Evolutionary conservation across 2,113 vertebrate species (phyloP).

Genomic region (Ptilonorhynchus violaceus): DNA sequence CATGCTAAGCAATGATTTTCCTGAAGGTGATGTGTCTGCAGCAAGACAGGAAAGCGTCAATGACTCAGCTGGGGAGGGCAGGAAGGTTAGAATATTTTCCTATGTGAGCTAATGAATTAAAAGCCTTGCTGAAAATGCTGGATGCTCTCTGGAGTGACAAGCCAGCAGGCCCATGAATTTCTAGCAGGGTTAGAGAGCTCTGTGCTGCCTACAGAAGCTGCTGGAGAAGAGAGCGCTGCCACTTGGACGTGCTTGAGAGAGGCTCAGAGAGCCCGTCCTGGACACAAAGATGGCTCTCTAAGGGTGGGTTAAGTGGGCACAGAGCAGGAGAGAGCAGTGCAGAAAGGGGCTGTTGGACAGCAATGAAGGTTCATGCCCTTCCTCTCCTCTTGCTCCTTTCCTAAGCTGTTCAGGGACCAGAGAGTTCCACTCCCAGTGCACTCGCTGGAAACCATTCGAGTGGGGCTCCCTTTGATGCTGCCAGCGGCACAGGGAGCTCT

Average conservation of each 20-base stretch:
- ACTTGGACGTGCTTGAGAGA: not conserved
- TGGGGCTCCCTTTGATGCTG: not conserved
- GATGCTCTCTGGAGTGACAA: not conserved
- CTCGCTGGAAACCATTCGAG: not conserved
- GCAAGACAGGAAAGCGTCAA: not conserved
- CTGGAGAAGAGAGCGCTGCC: not conserved
- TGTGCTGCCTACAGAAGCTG: not conserved
- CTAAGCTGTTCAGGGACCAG: not conserved
- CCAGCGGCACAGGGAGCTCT: not conserved
- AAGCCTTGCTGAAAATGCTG: conserved; percentile 36
- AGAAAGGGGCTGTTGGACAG: not conserved
- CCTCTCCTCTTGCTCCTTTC: not conserved
- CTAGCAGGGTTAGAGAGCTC: not conserved
- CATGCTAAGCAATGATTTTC: not conserved
- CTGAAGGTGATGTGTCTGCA: not conserved
- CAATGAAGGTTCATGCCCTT: not conserved
- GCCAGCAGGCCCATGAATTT: not conserved
- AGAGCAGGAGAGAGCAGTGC: not conserved
- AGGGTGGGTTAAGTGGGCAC: not conserved
- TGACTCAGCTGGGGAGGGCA: conserved; percentile 41
- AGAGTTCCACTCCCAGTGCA: not conserved
- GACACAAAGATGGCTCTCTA: not conserved
- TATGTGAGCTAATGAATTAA: conserved; percentile 20
- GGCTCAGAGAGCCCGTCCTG: not conserved
- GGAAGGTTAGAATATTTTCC: conserved; percentile 37